Conservation (phyloP, 1,140 invertebrate species). For the Alviniconcha marisindica region DNA sequence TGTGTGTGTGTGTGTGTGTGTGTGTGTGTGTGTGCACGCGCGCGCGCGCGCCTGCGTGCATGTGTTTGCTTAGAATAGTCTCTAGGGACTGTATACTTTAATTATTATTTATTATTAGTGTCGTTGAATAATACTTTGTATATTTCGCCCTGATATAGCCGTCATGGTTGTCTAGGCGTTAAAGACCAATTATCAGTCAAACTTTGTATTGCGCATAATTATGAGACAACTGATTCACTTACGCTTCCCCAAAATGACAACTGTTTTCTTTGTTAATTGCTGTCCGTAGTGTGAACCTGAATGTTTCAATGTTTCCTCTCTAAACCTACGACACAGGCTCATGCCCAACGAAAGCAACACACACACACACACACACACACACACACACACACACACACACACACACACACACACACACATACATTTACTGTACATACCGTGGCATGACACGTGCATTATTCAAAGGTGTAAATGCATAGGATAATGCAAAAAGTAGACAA, state of each 20-base stretch:
- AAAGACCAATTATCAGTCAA: neutral
- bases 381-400: neutral
- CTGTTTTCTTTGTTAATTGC: no score
- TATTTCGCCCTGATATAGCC: no score
- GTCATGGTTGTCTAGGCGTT: no score
- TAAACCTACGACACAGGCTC: no score
- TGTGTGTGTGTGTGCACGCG: neutral
- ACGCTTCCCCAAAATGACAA: neutral
- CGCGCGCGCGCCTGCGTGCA: no score
- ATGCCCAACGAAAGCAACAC: neutral
- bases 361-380: neutral
- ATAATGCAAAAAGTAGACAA: neutral
- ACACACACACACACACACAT: neutral
- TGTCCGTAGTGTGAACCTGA: no score
- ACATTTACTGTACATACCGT: neutral
- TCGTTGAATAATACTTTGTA: no score
- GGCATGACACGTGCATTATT: no score
- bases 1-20: neutral
- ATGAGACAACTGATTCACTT: neutral
- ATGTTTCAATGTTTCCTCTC: no score
- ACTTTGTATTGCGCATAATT: neutral
- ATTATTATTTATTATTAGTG: no score
- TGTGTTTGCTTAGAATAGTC: neutral
- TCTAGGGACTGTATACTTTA: no score
- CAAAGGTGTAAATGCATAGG: neutral